Evolutionary conservation across 1,140 invertebrate species (phyloP), one percentile per base, ranked within the genome.

Genomic region (Nebria ingens): DNA sequence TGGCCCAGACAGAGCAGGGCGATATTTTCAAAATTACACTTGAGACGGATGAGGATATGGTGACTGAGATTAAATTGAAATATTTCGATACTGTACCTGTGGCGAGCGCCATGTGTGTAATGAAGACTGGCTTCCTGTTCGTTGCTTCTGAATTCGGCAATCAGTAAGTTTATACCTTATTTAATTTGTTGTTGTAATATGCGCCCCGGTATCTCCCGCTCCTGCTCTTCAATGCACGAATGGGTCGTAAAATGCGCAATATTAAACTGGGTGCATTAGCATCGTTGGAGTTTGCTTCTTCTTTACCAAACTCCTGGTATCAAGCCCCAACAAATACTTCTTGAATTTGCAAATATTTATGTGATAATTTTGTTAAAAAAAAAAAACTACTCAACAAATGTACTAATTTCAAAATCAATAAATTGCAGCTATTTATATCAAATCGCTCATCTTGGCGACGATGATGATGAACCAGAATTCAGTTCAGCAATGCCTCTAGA

Each of bases 41-140:
- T n/a, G 95, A 98, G 72, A 92, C 89, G 19, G 92, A 96, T 74
- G 94, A 97, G 62, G 96, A 99, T 66, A 91, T 98, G 76, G 95
- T 99, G 0, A 98, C 93, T 0, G 97, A 99, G 76, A 98, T 99
- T 55, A 95, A 96, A 68, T 71, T 99, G 1, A 99, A 99, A 70
- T 99, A 99, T 74, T 99, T 99, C 75, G 97, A 99, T 67, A 99
- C 97, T 17, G 94, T 98, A 2, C 94, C 97, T 15, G 91, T 97
- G 2, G 93, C 97, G 0, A 82, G 89, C 1, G 82, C 93, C 1
- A 91, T 99, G 89, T 98, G 94, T 78, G 96, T 99, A 19, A 72
- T 99, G 3, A 98, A 98, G 71, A 98, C 96, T 56, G 97, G 97
- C 2, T 99, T 99, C 68, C 75, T 99, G 0, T 99, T 99, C 77